These are phyloP conservation scores for Enteromius fasciolatus DNA, from an alignment of 2,797 vertebrate species.

Conservation along the genomic window DNA sequence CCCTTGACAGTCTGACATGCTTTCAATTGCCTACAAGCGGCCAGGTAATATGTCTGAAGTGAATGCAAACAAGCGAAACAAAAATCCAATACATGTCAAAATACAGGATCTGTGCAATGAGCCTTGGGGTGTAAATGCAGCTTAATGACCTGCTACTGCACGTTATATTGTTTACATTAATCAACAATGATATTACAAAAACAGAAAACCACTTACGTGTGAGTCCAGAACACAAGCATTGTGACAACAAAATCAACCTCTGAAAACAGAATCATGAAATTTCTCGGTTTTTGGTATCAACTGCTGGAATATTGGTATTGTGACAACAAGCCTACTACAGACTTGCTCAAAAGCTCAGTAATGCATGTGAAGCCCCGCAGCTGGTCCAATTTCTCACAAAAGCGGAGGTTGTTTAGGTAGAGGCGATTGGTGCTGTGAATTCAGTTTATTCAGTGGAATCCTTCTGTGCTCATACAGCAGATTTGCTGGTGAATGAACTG, in stretches of 20 bases:
- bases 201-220: background rate
- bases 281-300: background rate
- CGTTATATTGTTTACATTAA: slow-evolving; percentile 5
- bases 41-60: background rate
- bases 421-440: slow-evolving; percentile 20
- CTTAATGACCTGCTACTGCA: slow-evolving; percentile 19
- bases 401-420: slow-evolving; percentile 32
- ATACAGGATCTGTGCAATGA: slow-evolving; percentile 12
- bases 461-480: slow-evolving; percentile 19
- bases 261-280: background rate
- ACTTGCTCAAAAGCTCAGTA: slow-evolving; percentile 20
- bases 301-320: background rate
- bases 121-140: slow-evolving; percentile 10
- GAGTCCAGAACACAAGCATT: background rate
- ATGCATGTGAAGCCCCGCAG: slow-evolving; percentile 28
- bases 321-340: slow-evolving; percentile 21
- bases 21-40: background rate
- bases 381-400: slow-evolving; percentile 18
- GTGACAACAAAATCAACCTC: background rate
- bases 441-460: slow-evolving; percentile 17
- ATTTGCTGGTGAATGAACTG: slow-evolving; percentile 26
- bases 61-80: slow-evolving; percentile 11
- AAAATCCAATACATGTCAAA: slow-evolving; percentile 19
- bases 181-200: background rate
- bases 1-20: background rate